Evolutionary conservation across 2,113 vertebrate species (phyloP).

Genomic region (Zapornia atra): DNA sequence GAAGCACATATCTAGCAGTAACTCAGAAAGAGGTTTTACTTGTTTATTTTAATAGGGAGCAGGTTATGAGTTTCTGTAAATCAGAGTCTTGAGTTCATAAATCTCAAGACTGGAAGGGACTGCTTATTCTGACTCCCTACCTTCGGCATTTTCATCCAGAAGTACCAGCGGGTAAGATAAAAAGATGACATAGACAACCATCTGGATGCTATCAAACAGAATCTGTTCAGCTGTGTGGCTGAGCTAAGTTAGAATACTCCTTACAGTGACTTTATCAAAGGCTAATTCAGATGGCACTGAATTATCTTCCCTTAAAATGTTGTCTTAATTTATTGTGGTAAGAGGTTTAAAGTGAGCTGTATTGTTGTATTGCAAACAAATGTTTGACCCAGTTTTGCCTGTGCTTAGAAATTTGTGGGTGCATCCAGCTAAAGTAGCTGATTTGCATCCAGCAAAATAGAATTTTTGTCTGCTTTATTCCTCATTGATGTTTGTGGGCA

Average conservation of each 20-base stretch:
- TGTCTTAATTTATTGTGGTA: neutral
- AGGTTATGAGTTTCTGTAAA: neutral
- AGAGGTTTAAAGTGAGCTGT: neutral
- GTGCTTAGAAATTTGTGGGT: neutral
- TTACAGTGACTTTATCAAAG: neutral
- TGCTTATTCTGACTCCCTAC: neutral
- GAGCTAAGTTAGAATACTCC: neutral
- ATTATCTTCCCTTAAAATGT: neutral
- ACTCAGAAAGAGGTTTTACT: neutral
- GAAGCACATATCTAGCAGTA: neutral
- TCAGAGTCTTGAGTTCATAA: neutral
- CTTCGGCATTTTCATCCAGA: slow-evolving; percentile 3
- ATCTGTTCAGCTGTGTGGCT: neutral
- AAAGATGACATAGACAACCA: neutral
- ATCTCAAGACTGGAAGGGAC: neutral
- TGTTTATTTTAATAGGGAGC: neutral
- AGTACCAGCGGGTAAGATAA: neutral
- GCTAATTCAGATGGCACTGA: neutral
- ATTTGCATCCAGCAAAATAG: neutral
- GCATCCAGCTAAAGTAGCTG: neutral
- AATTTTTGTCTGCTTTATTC: neutral
- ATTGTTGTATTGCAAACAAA: neutral
- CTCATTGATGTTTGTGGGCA: neutral
- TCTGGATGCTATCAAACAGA: neutral
- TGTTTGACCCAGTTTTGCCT: neutral